Evolutionary conservation across 2,888 invertebrate genomes (phyloP).

Genomic region (Helobdella robusta): DNA sequence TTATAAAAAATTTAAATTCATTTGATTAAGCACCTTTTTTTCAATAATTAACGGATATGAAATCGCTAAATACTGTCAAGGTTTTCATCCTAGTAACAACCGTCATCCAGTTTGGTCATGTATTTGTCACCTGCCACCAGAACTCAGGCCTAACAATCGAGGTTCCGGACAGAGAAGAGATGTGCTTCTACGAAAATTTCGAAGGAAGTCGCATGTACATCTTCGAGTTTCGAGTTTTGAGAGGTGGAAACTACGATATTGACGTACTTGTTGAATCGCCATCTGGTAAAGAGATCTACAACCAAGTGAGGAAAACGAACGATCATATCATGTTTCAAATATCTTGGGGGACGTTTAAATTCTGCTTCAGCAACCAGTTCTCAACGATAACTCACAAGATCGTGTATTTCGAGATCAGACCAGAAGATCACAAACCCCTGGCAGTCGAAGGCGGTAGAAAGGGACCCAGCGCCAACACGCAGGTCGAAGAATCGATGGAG

Average conservation of each 20-base stretch:
- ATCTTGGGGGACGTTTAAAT: constrained; percentile 41
- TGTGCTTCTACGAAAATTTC: constrained; percentile 43
- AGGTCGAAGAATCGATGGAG: constrained; percentile 32
- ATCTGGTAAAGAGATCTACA: constrained; percentile 42
- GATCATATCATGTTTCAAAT: constrained; percentile 39
- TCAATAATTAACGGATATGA: no score
- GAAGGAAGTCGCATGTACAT: constrained; percentile 36
- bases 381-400: constrained; percentile 43
- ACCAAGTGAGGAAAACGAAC: constrained; percentile 35
- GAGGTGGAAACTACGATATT: constrained; percentile 44
- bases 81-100: no score
- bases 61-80: no score
- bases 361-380: constrained; percentile 44
- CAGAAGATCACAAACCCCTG: constrained; percentile 38
- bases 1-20: no score
- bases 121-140: no score
- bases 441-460: constrained; percentile 40
- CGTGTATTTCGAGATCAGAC: constrained; percentile 41
- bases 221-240: constrained; percentile 40
- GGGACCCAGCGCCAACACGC: constrained; percentile 38
- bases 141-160: constrained; percentile 38
- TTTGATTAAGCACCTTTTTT: no score
- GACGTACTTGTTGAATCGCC: constrained; percentile 42
- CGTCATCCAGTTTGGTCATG: no score
- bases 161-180: constrained; percentile 40